phyloP scores from a whole-genome alignment of 2,888 invertebrate genomes.

The Lasius platythorax region DNA sequence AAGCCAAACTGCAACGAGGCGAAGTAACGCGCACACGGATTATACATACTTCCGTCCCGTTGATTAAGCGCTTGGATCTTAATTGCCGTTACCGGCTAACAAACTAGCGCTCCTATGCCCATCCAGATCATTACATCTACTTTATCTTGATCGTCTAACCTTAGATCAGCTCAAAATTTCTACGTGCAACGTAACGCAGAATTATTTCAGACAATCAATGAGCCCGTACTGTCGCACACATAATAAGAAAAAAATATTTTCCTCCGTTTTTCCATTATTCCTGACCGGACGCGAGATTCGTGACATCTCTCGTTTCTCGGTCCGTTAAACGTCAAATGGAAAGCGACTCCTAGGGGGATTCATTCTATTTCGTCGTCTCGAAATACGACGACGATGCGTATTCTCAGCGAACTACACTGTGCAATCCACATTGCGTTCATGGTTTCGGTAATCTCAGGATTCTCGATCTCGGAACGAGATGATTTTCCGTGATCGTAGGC shows the following conservation, averaged over 20 bases:
- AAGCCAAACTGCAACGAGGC: constrained; percentile 19
- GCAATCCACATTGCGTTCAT: background rate
- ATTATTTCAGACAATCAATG: background rate
- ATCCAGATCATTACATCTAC: constrained; percentile 60
- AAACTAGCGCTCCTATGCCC: constrained; percentile 28
- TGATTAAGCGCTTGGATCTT: constrained; percentile 60
- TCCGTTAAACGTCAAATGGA: constrained; percentile 9
- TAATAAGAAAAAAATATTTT: background rate
- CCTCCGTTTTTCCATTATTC: background rate
- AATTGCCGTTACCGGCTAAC: constrained; percentile 62
- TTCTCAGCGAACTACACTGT: background rate
- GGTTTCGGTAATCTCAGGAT: background rate
- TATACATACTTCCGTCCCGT: constrained; percentile 25
- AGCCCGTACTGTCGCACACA: background rate
- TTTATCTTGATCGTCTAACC: constrained; percentile 42
- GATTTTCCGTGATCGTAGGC: background rate
- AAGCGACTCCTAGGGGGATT: background rate
- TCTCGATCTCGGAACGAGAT: no score
- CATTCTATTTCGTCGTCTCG: background rate
- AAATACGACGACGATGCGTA: background rate
- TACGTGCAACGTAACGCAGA: background rate
- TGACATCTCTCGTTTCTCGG: constrained; percentile 11
- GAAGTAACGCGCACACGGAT: constrained; percentile 31
- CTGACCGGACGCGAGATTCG: background rate
- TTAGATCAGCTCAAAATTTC: background rate